A percentile compares a stretch with the other conserved stretches of the same genome.
Conservation (phyloP, 2,113 vertebrate genomes). For the Lophius piscatorius region DNA sequence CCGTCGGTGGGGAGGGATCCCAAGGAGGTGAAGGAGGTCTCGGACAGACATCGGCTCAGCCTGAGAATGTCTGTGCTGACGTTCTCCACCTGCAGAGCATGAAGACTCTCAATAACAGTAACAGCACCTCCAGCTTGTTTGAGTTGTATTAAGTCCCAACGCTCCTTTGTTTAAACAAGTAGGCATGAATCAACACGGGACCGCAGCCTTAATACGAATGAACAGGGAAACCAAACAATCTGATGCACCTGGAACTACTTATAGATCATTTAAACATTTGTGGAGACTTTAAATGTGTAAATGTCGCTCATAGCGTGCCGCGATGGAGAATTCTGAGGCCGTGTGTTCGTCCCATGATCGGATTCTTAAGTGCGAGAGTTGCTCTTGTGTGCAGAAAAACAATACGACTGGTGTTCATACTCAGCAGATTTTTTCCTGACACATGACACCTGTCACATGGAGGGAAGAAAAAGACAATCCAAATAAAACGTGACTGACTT, state of each 20-base stretch:
- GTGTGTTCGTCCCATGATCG: too few relatives aligned
- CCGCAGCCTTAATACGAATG: too few relatives aligned
- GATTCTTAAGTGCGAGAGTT: too few relatives aligned
- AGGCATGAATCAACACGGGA: too few relatives aligned
- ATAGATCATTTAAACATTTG: too few relatives aligned
- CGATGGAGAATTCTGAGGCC: too few relatives aligned
- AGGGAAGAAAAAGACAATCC: conserved; percentile 1
- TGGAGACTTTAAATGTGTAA: too few relatives aligned
- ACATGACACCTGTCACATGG: background rate
- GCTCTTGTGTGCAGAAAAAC: too few relatives aligned
- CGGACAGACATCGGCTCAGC: conserved; percentile 51
- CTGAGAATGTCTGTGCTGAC: conserved; percentile 35
- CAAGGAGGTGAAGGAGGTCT: conserved; percentile 13
- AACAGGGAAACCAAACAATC: too few relatives aligned
- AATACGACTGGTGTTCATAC: too few relatives aligned
- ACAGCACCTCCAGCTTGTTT: conserved; percentile 9
- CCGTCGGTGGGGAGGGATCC: conserved; percentile 6
- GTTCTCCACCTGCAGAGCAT: conserved; percentile 50
- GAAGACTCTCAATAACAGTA: background rate
- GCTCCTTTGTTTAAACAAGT: conserved; percentile 33
- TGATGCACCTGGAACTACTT: too few relatives aligned
- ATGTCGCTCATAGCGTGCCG: too few relatives aligned
- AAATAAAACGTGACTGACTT: conserved; percentile 13
- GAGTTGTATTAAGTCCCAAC: conserved; percentile 3
- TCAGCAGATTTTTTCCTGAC: background rate